Percentiles rank a stretch among this genome's conserved stretches.
Evolutionary conservation across 1,140 invertebrate genomes (phyloP).

Genomic region (Lysiphlebus fabarum): DNA sequence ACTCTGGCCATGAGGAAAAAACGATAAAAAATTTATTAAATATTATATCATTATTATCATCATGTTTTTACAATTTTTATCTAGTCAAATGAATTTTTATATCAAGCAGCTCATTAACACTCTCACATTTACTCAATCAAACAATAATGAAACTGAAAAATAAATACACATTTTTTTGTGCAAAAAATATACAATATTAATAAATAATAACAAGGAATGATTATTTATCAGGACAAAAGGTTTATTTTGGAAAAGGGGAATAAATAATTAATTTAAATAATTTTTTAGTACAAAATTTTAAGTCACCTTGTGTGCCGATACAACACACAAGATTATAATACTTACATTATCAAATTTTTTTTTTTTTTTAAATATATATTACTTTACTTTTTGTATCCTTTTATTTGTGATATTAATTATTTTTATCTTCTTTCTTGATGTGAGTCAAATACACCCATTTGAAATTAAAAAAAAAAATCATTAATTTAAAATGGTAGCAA

Average conservation of each 20-base stretch:
- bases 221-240: neutral
- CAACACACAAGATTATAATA: constrained; percentile 50
- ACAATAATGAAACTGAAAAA: neutral
- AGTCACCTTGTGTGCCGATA: constrained; percentile 47
- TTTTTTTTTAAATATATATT: constrained; percentile 18
- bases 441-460: neutral
- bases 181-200: neutral
- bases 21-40: constrained; percentile 10
- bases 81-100: neutral
- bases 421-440: constrained; percentile 14
- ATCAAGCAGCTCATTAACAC: constrained; percentile 20
- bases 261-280: neutral
- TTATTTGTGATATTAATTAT: neutral
- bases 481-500: neutral
- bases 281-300: constrained; percentile 24
- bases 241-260: neutral
- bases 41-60: constrained; percentile 7
- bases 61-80: neutral
- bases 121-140: constrained; percentile 4
- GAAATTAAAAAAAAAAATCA: neutral
- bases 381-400: constrained; percentile 20
- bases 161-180: neutral
- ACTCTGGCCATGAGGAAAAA: constrained; percentile 18
- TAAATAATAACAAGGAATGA: neutral
- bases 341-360: constrained; percentile 37